Conservation (phyloP, 2,888 invertebrate genomes). For the Cantharis lateralis region DNA sequence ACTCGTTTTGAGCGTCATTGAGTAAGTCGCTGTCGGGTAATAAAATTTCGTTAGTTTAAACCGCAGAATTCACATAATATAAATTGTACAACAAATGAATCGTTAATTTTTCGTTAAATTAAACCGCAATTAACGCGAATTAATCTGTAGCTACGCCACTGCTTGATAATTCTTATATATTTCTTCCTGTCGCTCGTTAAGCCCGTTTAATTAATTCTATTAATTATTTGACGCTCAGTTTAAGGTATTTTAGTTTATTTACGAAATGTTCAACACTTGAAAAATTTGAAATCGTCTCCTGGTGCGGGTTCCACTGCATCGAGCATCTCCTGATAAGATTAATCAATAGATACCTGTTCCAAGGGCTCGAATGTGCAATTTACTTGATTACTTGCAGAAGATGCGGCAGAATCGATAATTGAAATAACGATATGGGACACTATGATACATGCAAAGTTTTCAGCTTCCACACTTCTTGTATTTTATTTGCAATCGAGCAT, state of each 20-base stretch:
- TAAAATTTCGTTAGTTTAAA: neutral
- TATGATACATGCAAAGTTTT: neutral
- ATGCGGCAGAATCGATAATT: neutral
- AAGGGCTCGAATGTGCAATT: neutral
- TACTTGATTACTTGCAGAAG: neutral
- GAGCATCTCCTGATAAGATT: neutral
- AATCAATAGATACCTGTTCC: neutral
- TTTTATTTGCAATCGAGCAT: constrained; percentile 16
- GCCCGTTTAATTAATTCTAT: neutral
- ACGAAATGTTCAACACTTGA: neutral
- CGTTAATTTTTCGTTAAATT: neutral
- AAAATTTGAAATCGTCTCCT: neutral
- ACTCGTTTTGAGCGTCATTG: neutral
- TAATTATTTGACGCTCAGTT: neutral
- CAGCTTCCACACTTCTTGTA: constrained; percentile 3
- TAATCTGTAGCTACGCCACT: neutral
- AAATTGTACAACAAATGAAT: neutral
- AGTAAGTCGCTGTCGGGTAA: neutral
- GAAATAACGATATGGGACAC: neutral
- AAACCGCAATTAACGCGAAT: neutral
- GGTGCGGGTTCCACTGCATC: neutral
- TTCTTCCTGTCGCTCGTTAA: neutral
- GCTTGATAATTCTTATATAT: neutral
- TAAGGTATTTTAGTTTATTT: neutral
- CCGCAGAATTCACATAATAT: neutral